Percentiles rank a stretch among this genome's conserved stretches.
phyloP scores from a whole-genome alignment of 2,113 vertebrate genomes.

The Sprattus sprattus region DNA sequence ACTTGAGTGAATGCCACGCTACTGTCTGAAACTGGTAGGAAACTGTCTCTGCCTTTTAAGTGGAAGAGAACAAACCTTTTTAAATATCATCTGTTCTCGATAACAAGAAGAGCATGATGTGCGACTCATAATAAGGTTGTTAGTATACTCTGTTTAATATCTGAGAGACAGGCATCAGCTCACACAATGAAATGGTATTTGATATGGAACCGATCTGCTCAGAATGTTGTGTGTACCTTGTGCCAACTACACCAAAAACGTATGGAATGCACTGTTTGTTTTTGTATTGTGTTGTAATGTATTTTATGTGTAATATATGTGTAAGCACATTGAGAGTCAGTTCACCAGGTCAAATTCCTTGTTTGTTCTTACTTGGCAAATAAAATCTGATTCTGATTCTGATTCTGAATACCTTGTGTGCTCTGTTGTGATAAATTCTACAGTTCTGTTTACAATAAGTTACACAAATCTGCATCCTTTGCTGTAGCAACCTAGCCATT shows the following conservation, averaged over 20 bases:
- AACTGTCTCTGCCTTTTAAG: background rate
- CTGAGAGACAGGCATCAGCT: background rate
- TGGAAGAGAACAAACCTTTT: background rate
- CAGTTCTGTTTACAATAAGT: background rate
- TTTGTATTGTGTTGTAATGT: no score
- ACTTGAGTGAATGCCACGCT: constrained; percentile 3
- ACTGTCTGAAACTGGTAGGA: background rate
- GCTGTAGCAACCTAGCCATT: background rate
- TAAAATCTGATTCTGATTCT: no score
- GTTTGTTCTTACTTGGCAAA: no score
- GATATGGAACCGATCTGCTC: background rate
- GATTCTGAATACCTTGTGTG: background rate
- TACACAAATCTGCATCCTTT: background rate
- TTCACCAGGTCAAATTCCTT: no score
- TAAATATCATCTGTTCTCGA: background rate
- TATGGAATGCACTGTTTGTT: no score
- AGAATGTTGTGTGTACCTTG: background rate
- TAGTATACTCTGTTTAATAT: constrained; percentile 8
- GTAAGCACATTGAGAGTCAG: no score
- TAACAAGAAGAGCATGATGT: background rate
- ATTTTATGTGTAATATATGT: no score
- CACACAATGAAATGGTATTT: background rate
- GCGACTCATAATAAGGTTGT: background rate
- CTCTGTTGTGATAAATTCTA: background rate
- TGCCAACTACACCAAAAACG: background rate